phyloP scores from a whole-genome alignment of 1,140 invertebrate genomes.

The Metopolophium dirhodum region DNA sequence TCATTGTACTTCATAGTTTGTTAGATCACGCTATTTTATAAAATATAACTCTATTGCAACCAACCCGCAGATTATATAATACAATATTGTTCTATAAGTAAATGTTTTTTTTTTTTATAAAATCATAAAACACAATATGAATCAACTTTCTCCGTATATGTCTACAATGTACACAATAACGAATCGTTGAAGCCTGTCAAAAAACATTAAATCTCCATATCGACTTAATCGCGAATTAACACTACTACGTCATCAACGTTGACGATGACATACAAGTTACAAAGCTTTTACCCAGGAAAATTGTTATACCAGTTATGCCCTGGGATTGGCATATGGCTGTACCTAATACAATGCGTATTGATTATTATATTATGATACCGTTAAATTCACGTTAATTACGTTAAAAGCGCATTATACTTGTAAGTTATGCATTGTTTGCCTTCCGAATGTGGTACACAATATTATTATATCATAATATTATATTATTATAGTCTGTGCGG shows the following conservation, averaged over 20 bases:
- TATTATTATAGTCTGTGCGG: background rate
- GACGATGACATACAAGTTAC: slow-evolving; percentile 30
- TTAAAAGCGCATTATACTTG: background rate
- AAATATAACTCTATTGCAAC: background rate
- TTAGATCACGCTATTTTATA: too few relatives aligned
- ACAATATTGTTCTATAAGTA: background rate
- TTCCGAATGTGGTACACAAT: background rate
- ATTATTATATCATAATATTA: background rate
- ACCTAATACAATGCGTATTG: background rate
- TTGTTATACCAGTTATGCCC: slow-evolving; percentile 32
- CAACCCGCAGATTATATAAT: background rate
- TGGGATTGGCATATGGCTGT: slow-evolving; percentile 32
- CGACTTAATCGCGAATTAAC: slow-evolving; percentile 36
- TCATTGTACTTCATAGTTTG: too few relatives aligned
- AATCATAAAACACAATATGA: background rate
- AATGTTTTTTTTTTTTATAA: too few relatives aligned
- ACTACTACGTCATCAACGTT: slow-evolving; percentile 31
- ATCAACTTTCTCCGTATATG: background rate
- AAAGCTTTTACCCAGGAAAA: slow-evolving; percentile 56
- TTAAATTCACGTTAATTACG: slow-evolving; percentile 14
- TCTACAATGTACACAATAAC: background rate
- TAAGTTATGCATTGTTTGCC: background rate
- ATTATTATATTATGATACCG: slow-evolving; percentile 6
- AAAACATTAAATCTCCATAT: slow-evolving; percentile 9
- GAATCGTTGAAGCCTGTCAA: slow-evolving; percentile 34